Evolutionary conservation across 2,888 invertebrate genomes (phyloP).

Genomic region (Diadegma fenestrale): DNA sequence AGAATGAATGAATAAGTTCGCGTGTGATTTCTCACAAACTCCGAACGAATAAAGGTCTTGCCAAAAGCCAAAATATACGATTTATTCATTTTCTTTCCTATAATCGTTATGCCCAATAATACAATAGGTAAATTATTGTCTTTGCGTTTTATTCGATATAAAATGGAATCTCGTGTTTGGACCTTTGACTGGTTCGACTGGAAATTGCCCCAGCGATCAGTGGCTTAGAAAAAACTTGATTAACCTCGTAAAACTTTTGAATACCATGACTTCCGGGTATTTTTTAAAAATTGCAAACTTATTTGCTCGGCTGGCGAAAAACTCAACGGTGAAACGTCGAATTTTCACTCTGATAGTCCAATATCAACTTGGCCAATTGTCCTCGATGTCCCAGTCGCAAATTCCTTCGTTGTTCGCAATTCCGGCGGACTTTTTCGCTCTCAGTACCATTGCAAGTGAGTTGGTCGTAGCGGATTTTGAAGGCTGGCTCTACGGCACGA

Average conservation of each 20-base stretch:
- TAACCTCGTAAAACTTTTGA: neutral
- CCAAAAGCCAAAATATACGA: constrained; percentile 55
- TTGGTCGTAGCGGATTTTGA: constrained; percentile 86
- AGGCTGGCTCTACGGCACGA: constrained; percentile 92
- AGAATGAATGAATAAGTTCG: constrained; percentile 14
- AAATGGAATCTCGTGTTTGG: neutral
- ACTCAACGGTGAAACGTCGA: constrained; percentile 16
- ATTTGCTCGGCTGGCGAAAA: neutral
- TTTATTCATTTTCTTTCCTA: neutral
- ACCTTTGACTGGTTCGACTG: neutral
- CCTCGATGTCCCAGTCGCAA: constrained; percentile 85
- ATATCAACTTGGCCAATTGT: constrained; percentile 87
- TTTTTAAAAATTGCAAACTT: neutral
- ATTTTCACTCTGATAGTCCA: constrained; percentile 82
- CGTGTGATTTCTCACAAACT: constrained; percentile 44
- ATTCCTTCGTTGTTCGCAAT: constrained; percentile 78
- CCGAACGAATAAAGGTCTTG: constrained; percentile 61
- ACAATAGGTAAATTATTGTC: neutral
- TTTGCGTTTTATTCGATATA: neutral
- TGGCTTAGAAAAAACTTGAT: neutral
- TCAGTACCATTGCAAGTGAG: constrained; percentile 82
- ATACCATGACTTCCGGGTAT: neutral
- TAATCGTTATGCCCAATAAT: neutral
- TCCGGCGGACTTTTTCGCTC: constrained; percentile 74
- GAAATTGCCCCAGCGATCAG: neutral